A percentile compares a stretch with the other conserved stretches of the same genome.
Conservation (phyloP, 2,113 vertebrate species). For the Lagopus muta region DNA sequence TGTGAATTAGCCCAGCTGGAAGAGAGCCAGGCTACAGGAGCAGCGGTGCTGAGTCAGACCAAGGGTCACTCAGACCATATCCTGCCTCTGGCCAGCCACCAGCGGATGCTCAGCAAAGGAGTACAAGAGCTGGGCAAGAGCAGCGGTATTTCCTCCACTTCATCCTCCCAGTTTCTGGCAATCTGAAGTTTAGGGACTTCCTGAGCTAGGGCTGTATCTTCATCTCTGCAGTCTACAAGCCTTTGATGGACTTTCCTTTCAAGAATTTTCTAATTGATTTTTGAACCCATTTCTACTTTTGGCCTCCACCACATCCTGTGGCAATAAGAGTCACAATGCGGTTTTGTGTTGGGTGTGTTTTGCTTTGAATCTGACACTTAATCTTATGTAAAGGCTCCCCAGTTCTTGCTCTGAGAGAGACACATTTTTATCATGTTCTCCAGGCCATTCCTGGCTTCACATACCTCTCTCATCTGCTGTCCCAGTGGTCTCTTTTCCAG, state of each 20-base stretch:
- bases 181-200: constrained; percentile 36
- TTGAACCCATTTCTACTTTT: neutral
- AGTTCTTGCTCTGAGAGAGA: neutral
- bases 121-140: constrained; percentile 26
- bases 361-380: constrained; percentile 8
- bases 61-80: constrained; percentile 32
- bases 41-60: constrained; percentile 60
- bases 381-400: neutral
- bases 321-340: neutral
- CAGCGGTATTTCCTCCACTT: neutral
- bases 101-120: constrained; percentile 1
- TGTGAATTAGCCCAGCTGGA: constrained; percentile 37
- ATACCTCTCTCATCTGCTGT: neutral
- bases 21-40: constrained; percentile 38
- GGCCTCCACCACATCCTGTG: neutral
- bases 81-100: constrained; percentile 12
- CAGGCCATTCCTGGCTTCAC: neutral
- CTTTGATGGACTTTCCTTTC: constrained; percentile 36
- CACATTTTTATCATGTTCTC: neutral
- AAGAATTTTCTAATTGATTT: constrained; percentile 39
- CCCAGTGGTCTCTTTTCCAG: constrained; percentile 20
- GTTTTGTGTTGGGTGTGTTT: neutral
- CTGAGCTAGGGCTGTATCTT: constrained; percentile 26
- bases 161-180: constrained; percentile 28
- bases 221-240: neutral